A percentile compares a stretch with the other conserved stretches of the same genome.
Evolutionary conservation across 2,888 invertebrate genomes (phyloP).

Genomic region (Crocallis elinguaria): DNA sequence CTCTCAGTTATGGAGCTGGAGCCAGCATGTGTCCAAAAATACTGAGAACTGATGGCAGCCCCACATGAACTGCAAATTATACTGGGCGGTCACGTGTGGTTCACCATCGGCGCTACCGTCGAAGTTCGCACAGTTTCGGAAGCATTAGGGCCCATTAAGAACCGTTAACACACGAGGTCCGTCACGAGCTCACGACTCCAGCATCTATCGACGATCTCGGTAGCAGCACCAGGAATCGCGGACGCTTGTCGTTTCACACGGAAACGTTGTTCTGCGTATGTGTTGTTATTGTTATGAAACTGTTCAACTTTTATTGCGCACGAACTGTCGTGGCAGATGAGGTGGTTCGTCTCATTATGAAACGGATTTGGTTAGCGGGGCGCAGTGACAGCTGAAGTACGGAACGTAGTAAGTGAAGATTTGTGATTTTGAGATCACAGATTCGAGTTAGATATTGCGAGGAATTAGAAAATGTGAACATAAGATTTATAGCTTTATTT

Average conservation of each 20-base stretch:
- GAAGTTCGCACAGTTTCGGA: slow-evolving; percentile 84
- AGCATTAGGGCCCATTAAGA: slow-evolving; percentile 84
- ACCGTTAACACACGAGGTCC: slow-evolving; percentile 80
- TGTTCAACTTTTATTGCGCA: slow-evolving; percentile 50
- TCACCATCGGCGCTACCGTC: slow-evolving; percentile 75
- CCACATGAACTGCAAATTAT: slow-evolving; percentile 72
- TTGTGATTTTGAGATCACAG: no score
- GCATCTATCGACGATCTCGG: slow-evolving; percentile 81
- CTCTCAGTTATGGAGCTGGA: no score
- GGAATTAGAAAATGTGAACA: no score
- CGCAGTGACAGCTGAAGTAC: background rate
- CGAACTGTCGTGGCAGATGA: slow-evolving; percentile 49
- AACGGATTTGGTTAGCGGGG: background rate
- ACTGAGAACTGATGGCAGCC: slow-evolving; percentile 6
- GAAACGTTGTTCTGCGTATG: slow-evolving; percentile 55
- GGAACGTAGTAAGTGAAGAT: no score
- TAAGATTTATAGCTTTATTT: no score
- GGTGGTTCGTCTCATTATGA: background rate
- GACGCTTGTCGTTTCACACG: slow-evolving; percentile 73
- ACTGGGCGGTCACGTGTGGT: slow-evolving; percentile 77
- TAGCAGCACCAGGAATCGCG: slow-evolving; percentile 67
- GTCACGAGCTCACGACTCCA: slow-evolving; percentile 80
- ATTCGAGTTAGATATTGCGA: no score
- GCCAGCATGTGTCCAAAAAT: background rate
- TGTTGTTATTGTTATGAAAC: slow-evolving; percentile 37